phyloP scores from a whole-genome alignment of 2,888 invertebrate species.

The Andrena bicolor region DNA sequence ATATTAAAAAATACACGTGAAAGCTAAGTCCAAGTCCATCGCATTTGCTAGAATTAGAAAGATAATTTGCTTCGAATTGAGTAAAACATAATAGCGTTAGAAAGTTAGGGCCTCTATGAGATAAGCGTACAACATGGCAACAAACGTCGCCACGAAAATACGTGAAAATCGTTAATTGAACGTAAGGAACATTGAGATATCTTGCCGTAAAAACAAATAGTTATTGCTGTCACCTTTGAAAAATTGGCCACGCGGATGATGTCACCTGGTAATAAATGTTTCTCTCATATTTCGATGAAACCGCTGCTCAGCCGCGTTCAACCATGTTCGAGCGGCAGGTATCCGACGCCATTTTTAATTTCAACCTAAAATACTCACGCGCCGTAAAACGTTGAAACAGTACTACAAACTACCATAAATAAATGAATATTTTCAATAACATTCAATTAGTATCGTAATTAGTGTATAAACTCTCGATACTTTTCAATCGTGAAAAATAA shows the following conservation, averaged over 20 bases:
- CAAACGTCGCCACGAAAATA: neutral
- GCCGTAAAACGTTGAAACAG: constrained; percentile 4
- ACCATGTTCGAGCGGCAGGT: constrained; percentile 33
- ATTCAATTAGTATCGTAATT: neutral
- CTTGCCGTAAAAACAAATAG: constrained; percentile 21
- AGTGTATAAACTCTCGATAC: neutral
- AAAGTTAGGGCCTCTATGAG: neutral
- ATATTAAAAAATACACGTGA: neutral
- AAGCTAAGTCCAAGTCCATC: neutral
- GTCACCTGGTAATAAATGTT: constrained; percentile 65
- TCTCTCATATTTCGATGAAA: constrained; percentile 66
- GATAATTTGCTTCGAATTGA: neutral
- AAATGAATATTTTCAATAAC: neutral
- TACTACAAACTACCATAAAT: neutral
- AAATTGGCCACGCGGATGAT: constrained; percentile 68
- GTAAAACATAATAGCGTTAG: neutral
- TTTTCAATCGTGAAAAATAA: neutral
- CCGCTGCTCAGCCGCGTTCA: constrained; percentile 33
- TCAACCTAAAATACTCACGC: constrained; percentile 48
- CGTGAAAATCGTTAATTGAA: constrained; percentile 5
- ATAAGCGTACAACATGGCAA: neutral
- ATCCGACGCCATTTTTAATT: constrained; percentile 71
- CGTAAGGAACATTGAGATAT: constrained; percentile 10
- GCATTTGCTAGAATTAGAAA: neutral
- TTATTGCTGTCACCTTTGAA: constrained; percentile 63